Percentiles rank a stretch among this genome's conserved stretches.
These are phyloP conservation scores for Cyanoramphus novaezelandiae DNA, from an alignment of 2,113 vertebrate species.

Conservation along the genomic window DNA sequence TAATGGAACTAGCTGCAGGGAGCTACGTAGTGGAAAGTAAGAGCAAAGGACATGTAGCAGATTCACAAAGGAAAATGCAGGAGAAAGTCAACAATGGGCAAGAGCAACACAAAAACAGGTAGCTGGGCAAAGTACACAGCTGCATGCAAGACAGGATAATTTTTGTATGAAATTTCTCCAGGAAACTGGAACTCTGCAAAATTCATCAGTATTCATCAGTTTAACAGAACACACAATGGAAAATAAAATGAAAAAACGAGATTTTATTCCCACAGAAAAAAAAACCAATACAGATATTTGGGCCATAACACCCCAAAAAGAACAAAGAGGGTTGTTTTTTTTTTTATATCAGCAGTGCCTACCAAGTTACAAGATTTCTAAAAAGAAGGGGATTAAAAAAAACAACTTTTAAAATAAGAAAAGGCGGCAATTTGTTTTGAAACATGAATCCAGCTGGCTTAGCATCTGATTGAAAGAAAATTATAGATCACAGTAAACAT, in stretches of 20 bases:
- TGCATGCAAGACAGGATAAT: not conserved
- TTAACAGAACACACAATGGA: not conserved
- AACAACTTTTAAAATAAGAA: slow-evolving; percentile 2
- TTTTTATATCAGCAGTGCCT: not conserved
- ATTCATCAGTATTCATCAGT: not conserved
- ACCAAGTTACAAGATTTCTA: not conserved
- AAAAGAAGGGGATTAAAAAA: not conserved
- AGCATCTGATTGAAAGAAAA: slow-evolving; percentile 69
- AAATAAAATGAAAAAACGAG: not conserved
- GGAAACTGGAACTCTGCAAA: not conserved
- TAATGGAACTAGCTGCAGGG: not conserved
- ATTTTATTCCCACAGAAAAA: not conserved
- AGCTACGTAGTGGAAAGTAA: not conserved
- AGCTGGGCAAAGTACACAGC: not conserved
- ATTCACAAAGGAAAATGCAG: not conserved
- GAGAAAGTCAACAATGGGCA: not conserved
- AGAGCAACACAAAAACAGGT: not conserved
- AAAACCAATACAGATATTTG: not conserved
- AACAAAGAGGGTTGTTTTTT: not conserved
- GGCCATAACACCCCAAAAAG: not conserved
- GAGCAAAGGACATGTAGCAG: not conserved
- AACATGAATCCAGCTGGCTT: slow-evolving; percentile 43
- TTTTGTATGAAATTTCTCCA: not conserved
- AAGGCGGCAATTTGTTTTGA: slow-evolving; percentile 36
- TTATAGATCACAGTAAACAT: slow-evolving; percentile 75